A percentile compares a stretch with the other conserved stretches of the same genome.
These are phyloP conservation scores for Halictus quadricinctus DNA, from an alignment of 2,888 invertebrate genomes.

Conservation along the genomic window DNA sequence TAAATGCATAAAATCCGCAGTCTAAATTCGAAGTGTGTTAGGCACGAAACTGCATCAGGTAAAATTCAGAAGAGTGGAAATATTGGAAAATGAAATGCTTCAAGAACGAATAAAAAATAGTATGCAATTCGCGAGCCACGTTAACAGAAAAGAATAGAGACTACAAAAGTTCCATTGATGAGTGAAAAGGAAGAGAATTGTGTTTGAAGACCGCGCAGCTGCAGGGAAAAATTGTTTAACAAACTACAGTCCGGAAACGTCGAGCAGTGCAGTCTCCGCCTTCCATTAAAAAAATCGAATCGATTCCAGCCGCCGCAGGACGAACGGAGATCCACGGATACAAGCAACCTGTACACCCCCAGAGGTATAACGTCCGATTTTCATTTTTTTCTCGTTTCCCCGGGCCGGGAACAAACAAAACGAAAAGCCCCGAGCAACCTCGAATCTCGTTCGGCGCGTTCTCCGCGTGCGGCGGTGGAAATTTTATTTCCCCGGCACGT, in stretches of 20 bases:
- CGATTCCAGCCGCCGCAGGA: not conserved
- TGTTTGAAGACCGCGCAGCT: not conserved
- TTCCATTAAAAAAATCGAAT: not conserved
- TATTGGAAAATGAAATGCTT: not conserved
- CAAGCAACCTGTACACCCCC: not conserved
- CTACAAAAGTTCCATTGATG: no score
- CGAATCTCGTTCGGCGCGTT: not conserved
- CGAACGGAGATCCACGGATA: not conserved
- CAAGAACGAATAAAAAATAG: not conserved
- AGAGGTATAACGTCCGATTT: slow-evolving; percentile 3
- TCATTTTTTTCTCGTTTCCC: not conserved
- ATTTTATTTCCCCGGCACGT: not conserved
- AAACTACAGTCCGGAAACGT: not conserved
- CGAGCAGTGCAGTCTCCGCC: not conserved
- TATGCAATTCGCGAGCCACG: no score
- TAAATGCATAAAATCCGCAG: no score
- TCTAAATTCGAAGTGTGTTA: no score
- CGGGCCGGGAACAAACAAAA: not conserved
- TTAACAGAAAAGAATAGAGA: no score
- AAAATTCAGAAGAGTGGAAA: no score
- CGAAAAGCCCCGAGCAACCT: not conserved
- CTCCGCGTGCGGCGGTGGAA: not conserved
- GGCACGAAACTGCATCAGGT: no score
- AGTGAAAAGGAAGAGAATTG: not conserved
- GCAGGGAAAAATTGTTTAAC: not conserved